Evolutionary conservation across 2,888 invertebrate genomes (phyloP).

Genomic region (Tipula helvola): DNA sequence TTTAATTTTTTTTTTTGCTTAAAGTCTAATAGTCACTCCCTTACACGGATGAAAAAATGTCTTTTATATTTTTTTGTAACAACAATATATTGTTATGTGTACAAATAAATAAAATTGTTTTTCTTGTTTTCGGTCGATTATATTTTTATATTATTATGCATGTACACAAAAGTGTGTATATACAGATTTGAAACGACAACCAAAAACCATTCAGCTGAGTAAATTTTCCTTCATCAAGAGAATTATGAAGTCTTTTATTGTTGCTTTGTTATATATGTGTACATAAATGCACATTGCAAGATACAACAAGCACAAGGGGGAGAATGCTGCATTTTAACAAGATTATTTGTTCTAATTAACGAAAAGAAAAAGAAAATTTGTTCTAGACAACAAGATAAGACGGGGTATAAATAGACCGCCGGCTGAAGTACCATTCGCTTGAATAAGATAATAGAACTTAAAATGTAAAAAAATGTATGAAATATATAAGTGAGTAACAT

Average conservation of each 20-base stretch:
- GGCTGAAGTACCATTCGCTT: not conserved
- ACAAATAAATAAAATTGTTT: not conserved
- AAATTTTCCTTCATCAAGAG: not conserved
- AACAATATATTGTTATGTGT: not conserved
- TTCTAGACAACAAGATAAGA: not conserved
- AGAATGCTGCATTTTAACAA: not conserved
- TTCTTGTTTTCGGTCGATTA: not conserved
- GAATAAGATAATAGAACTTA: not conserved
- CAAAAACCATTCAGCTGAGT: not conserved
- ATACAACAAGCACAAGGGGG: not conserved
- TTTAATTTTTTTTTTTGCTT: not conserved
- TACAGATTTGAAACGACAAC: not conserved
- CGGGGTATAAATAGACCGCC: not conserved
- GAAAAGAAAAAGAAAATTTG: not conserved
- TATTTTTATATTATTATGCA: not conserved
- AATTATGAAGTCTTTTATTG: not conserved
- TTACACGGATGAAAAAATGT: not conserved
- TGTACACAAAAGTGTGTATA: not conserved
- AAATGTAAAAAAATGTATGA: not conserved
- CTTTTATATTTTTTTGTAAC: not conserved
- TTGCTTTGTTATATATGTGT: not conserved
- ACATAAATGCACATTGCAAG: not conserved
- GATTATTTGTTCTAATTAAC: not conserved
- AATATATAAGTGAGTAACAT: not conserved
- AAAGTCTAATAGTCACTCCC: not conserved